phyloP scores from a whole-genome alignment of 1,140 invertebrate genomes.

The Drosophila rufa region DNA sequence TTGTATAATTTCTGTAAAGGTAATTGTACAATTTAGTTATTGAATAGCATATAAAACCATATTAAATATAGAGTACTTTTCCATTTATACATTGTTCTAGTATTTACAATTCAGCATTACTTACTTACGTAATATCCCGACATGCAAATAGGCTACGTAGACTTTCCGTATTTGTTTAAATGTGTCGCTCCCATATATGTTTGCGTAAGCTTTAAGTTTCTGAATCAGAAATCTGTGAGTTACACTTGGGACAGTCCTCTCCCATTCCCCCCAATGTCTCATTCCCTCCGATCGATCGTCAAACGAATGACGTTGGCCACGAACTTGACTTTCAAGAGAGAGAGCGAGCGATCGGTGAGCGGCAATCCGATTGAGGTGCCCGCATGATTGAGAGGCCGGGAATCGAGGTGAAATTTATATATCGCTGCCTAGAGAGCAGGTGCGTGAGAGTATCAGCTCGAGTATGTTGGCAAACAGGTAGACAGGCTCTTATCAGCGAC shows the following conservation, averaged over 20 bases:
- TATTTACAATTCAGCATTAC: neutral
- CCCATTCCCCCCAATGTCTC: neutral
- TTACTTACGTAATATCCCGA: neutral
- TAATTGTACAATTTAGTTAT: too few species aligned
- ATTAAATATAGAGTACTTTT: neutral
- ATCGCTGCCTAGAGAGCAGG: slow-evolving; percentile 15
- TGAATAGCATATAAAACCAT: neutral
- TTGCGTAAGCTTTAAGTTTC: slow-evolving; percentile 14
- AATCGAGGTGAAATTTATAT: slow-evolving; percentile 23
- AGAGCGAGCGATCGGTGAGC: neutral
- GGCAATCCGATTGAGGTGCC: slow-evolving; percentile 2
- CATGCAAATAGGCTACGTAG: neutral
- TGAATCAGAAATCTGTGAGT: slow-evolving; percentile 1
- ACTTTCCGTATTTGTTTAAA: slow-evolving; percentile 3
- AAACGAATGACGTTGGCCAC: slow-evolving; percentile 40
- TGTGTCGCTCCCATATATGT: slow-evolving; percentile 1
- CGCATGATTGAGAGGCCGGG: slow-evolving; percentile 18
- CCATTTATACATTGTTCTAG: neutral
- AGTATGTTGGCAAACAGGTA: slow-evolving; percentile 31
- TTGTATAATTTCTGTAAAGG: too few species aligned
- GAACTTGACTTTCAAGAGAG: slow-evolving; percentile 29
- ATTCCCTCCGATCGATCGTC: slow-evolving; percentile 1
- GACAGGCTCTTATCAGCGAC: slow-evolving; percentile 26
- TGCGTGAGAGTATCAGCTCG: neutral
- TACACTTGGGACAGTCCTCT: neutral